Percentiles rank a stretch among this genome's conserved stretches.
Evolutionary conservation across 1,140 invertebrate species (phyloP).

Genomic region (Drosophila repletoides): DNA sequence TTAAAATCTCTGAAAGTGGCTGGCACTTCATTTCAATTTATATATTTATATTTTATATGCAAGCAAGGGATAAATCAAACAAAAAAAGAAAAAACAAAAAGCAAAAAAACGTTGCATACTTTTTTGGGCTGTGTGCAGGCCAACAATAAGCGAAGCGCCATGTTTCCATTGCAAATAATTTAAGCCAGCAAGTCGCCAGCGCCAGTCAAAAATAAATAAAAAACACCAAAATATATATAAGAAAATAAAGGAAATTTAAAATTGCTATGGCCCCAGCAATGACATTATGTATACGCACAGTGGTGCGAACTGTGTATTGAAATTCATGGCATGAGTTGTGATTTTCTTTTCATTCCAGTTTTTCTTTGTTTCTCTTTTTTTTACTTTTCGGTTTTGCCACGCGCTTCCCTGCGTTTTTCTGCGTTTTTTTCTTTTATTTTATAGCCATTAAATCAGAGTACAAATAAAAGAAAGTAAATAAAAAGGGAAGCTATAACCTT

Average conservation of each 20-base stretch:
- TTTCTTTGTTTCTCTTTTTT: conserved; percentile 16
- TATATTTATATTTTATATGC: conserved; percentile 36
- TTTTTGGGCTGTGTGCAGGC: conserved; percentile 44
- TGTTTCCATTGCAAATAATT: conserved; percentile 66
- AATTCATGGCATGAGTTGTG: conserved; percentile 65
- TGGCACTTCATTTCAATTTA: conserved; percentile 79
- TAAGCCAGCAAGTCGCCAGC: conserved; percentile 30
- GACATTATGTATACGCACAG: conserved; percentile 70
- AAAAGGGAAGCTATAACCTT: conserved; percentile 68
- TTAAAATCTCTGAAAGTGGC: conserved; percentile 76
- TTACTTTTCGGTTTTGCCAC: conserved; percentile 18
- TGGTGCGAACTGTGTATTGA: conserved; percentile 47
- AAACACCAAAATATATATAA: conserved; percentile 24
- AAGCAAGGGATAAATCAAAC: conserved; percentile 61
- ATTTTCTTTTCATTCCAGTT: conserved; percentile 63
- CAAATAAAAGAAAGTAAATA: conserved; percentile 76
- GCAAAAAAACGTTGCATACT: conserved; percentile 71
- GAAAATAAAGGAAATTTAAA: conserved; percentile 47
- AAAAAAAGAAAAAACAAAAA: too few species aligned
- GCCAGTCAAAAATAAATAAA: conserved; percentile 15
- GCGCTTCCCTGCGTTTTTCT: conserved; percentile 11
- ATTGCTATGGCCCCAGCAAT: conserved; percentile 35
- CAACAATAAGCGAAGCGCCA: conserved; percentile 56
- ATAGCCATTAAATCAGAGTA: conserved; percentile 77
- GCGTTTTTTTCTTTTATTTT: too few species aligned